These are phyloP conservation scores for Paramisgurnus dabryanus DNA, from an alignment of 2,113 vertebrate genomes.

Conservation along the genomic window DNA sequence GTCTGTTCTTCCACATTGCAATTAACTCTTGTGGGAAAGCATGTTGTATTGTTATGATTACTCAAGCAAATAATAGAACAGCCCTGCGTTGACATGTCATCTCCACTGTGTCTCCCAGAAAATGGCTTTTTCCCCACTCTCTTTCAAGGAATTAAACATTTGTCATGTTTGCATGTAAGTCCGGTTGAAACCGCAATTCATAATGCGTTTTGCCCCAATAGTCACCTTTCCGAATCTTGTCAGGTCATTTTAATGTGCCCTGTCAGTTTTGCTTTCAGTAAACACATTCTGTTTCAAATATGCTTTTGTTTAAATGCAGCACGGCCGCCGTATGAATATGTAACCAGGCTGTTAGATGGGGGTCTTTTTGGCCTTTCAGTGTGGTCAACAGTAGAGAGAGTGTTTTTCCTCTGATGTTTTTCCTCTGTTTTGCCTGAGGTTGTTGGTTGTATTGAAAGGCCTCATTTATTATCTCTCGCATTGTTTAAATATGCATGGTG, in stretches of 20 bases:
- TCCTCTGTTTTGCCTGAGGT: conserved; percentile 50
- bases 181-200: conserved; percentile 46
- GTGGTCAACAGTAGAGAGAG: conserved; percentile 49
- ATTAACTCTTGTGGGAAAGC: conserved; percentile 53
- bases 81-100: conserved; percentile 55
- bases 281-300: conserved; percentile 21
- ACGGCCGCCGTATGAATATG: conserved; percentile 43
- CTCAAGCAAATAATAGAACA: conserved; percentile 61
- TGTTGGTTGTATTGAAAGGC: conserved; percentile 62
- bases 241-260: conserved; percentile 46
- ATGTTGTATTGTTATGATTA: conserved; percentile 60
- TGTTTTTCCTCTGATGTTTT: conserved; percentile 49
- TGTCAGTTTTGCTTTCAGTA: conserved; percentile 45
- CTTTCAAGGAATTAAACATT: conserved; percentile 59
- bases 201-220: conserved; percentile 51
- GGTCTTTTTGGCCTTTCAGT: conserved; percentile 42
- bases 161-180: conserved; percentile 55
- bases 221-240: conserved; percentile 50
- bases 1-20: conserved; percentile 48
- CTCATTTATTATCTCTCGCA: conserved; percentile 61
- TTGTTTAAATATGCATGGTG: conserved; percentile 66
- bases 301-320: conserved; percentile 42
- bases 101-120: conserved; percentile 50
- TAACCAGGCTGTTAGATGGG: conserved; percentile 19
- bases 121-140: conserved; percentile 46